Evolutionary conservation across 2,888 invertebrate genomes (phyloP).

Genomic region (Scelioninae gen. 1): DNA sequence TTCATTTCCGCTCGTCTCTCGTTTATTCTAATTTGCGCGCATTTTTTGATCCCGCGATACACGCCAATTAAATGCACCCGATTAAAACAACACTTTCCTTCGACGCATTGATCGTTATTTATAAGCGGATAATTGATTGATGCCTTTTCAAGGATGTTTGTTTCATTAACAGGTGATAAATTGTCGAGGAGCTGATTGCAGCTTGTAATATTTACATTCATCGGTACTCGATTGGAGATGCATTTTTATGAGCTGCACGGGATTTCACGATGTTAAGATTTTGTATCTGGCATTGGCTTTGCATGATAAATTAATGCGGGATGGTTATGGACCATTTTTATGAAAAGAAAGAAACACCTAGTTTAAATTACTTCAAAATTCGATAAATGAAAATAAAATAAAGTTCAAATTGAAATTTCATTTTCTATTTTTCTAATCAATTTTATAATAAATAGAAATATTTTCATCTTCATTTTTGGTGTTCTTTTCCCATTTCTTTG

Average conservation of each 20-base stretch:
- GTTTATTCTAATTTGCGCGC: constrained; percentile 43
- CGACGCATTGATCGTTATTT: constrained; percentile 32
- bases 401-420: too few relatives aligned
- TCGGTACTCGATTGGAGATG: constrained; percentile 3
- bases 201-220: constrained; percentile 25
- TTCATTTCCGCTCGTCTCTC: constrained; percentile 28
- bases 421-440: too few relatives aligned
- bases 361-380: too few relatives aligned
- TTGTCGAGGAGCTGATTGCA: constrained; percentile 20
- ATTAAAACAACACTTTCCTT: constrained; percentile 40
- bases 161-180: constrained; percentile 43
- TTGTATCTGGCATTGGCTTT: not conserved
- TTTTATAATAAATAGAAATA: too few relatives aligned
- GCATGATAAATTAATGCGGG: constrained; percentile 8
- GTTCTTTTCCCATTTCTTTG: too few relatives aligned
- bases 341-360: too few relatives aligned
- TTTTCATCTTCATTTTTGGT: too few relatives aligned
- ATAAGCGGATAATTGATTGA: constrained; percentile 47
- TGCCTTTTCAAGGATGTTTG: constrained; percentile 39
- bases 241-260: constrained; percentile 18
- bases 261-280: not conserved
- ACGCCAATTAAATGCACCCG: constrained; percentile 27
- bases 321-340: too few relatives aligned
- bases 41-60: constrained; percentile 25
- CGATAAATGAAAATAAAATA: too few relatives aligned